Evolutionary conservation across 2,888 invertebrate genomes (phyloP).

Genomic region (Sycophila texana): DNA sequence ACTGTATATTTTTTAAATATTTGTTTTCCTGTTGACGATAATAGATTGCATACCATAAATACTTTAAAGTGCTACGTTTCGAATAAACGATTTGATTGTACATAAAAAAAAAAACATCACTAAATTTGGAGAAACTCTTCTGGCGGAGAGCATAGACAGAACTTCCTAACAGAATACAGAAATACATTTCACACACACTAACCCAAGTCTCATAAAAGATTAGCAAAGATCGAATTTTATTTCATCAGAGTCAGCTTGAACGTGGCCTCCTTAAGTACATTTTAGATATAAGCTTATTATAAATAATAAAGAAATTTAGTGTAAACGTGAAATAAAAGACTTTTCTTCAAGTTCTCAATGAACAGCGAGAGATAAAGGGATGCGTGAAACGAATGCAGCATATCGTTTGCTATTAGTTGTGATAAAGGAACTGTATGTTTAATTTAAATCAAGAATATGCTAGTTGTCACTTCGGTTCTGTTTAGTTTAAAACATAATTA

Average conservation of each 20-base stretch:
- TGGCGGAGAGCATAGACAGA: constrained; percentile 29
- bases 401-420: constrained; percentile 35
- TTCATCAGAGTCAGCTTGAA: constrained; percentile 48
- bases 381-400: constrained; percentile 30
- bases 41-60: not conserved
- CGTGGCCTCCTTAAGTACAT: constrained; percentile 41
- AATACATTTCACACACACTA: constrained; percentile 24
- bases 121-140: constrained; percentile 41
- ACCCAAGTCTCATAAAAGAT: constrained; percentile 40
- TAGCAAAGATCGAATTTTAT: constrained; percentile 24
- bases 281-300: constrained; percentile 49
- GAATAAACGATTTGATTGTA: constrained; percentile 25
- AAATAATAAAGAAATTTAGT: constrained; percentile 38
- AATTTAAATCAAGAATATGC: constrained; percentile 27
- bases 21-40: not conserved
- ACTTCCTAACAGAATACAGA: constrained; percentile 21
- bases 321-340: constrained; percentile 40
- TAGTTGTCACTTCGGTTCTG: not conserved
- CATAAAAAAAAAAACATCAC: not conserved
- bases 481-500: not conserved
- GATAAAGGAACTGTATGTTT: constrained; percentile 39
- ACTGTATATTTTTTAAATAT: not conserved
- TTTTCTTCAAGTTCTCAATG: constrained; percentile 34
- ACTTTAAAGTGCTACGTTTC: not conserved
- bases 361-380: constrained; percentile 28